Base-by-base conservation (phyloP, 1,140 invertebrate genomes). In the Ladona fulva region DNA sequence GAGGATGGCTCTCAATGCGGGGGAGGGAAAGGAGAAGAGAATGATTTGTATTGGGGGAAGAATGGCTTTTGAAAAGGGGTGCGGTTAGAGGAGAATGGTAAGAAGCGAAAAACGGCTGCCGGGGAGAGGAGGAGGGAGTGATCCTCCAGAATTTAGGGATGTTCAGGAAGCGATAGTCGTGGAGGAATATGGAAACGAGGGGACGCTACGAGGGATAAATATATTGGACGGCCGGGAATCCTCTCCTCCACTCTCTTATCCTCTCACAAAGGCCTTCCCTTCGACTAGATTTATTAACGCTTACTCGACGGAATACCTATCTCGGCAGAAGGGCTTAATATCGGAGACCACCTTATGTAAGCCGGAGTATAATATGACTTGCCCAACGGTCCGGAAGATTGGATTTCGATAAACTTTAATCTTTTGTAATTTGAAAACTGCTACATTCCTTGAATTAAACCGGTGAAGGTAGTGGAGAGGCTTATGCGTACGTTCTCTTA, bases 51-150 rank as follows among this genome's bases (percentile, higher is more conserved):
- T 66, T 12, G 14, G 52, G 52, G 52, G 52, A 66, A 22, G n/a
- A 66, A 66, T 66, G 52, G 52, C 14, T 22, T 66, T 66, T 66
- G 52, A 66, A 66, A 66, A 66, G 52, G 52, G 52, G 52, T 66
- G 52, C 52, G 52, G 52, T 66, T 12, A 12, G 52, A 6, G 52
- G 52, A 66, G 52, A 22, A 19, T 19, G 52, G 52, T 3, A 66
- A 22, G 52, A 66, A 12, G n/a, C 52, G 52, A 66, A 66, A 37
- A 37, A 37, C 29, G 29, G 29, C n/a, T n/a, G n/a, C n/a, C n/a
- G n/a, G 44, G 44, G 44, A 52, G 19, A 19, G 44, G 44, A 52
- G 44, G 52, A 6, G 14, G 52, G n/a, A 5, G 52, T 3, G 52
- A 66, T 22, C 52, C n/a, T 6, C 52, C 16, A 66, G 52, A 66